Percentiles rank a stretch among this genome's conserved stretches.
Evolutionary conservation across 1,140 invertebrate genomes (phyloP).

Genomic region (Drosophila carrolli): DNA sequence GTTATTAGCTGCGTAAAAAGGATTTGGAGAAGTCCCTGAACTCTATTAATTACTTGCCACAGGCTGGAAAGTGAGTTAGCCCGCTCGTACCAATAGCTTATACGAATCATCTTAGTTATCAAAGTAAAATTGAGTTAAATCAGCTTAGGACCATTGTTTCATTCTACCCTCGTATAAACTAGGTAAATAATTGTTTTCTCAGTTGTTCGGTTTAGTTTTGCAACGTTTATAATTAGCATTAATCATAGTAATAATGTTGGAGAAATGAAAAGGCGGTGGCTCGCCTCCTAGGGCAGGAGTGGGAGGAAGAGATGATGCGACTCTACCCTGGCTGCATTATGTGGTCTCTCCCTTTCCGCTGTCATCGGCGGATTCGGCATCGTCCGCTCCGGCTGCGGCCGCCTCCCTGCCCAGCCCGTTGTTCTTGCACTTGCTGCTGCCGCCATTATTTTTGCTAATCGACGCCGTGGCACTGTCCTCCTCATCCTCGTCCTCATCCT

Average conservation of each 20-base stretch:
- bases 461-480: conserved; percentile 83
- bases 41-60: conserved; percentile 49
- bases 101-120: conserved; percentile 10
- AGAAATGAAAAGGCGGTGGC: conserved; percentile 48
- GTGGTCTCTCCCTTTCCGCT: conserved; percentile 84
- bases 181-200: conserved; percentile 41
- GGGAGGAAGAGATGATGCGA: conserved; percentile 32
- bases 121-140: conserved; percentile 17
- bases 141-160: background rate
- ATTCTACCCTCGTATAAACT: conserved; percentile 25
- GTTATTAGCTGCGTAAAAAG: conserved; percentile 27
- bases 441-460: conserved; percentile 58
- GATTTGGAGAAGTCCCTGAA: conserved; percentile 45
- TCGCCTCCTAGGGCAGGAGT: conserved; percentile 27
- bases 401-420: conserved; percentile 51
- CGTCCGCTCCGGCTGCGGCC: conserved; percentile 35
- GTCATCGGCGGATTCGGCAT: conserved; percentile 77
- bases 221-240: conserved; percentile 58
- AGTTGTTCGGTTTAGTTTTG: conserved; percentile 34
- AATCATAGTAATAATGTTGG: conserved; percentile 58
- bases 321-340: conserved; percentile 57
- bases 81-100: conserved; percentile 13
- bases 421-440: conserved; percentile 65
- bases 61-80: conserved; percentile 31
- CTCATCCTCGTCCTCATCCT: conserved; percentile 85